Base-by-base conservation (phyloP, 2,888 invertebrate species). In the Caenorhabditis drosophilae region DNA sequence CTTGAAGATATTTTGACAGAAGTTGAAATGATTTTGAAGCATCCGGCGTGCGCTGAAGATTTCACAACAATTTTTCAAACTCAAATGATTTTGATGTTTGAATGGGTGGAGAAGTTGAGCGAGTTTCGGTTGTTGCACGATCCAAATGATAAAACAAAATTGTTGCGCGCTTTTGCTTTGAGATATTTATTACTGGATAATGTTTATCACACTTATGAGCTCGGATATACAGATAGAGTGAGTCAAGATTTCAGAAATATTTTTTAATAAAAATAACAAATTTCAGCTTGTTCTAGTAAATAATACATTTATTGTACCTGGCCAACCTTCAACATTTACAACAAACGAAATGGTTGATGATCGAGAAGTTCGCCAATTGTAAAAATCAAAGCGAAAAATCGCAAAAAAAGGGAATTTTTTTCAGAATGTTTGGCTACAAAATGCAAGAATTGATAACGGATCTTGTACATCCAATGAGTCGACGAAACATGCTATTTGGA, bases 111-210 rank as follows among this genome's bases (percentile, higher is more conserved):
- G 27, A 76, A 77, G 31, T 46, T 80, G 46, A 73, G 77, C 11
- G 81, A 80, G 34, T 80, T 80, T 50, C 54, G 73, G 25, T 47
- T 53, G 51, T 52, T 81, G 4, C 49, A 49, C 25, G 67, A 73
- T 46, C 75, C 78, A 6, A 59, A 63, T 31, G 81, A 81, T 57
- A 81, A 81, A 60, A 73, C 74, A 9, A 69, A 70, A 42, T 66
- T 81, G 6, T 66, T 81, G 3, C 67, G 77, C 35, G 69, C 73
- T 18, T 80, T 80, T 46, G 72, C 77, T 2, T 55, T 80, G 35
- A 71, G 72, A 18, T 81, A 78, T 50, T 68, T 81, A 35, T 61
- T 80, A 25, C 58, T 81, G n/a, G 81, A 81, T 58, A 78, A 80
- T 59, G 60, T 81, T 48, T 78, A 76, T 51, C 77, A 80, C 56